Percentiles rank a stretch among this genome's conserved stretches.
These are phyloP conservation scores for Harpagus bidentatus DNA, from an alignment of 2,113 vertebrate genomes.

Conservation along the genomic window DNA sequence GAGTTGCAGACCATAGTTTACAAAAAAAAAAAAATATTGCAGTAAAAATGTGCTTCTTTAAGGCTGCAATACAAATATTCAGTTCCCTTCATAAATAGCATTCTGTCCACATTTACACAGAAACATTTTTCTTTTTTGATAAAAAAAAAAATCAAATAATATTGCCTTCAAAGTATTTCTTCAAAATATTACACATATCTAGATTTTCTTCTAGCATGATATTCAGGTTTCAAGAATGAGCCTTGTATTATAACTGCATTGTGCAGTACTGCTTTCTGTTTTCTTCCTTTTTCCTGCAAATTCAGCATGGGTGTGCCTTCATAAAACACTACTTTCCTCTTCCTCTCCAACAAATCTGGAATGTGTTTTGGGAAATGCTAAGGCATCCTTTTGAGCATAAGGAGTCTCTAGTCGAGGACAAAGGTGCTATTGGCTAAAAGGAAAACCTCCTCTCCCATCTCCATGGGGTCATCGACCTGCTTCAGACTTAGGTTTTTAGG, in stretches of 20 bases:
- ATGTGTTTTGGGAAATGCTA: slow-evolving; percentile 49
- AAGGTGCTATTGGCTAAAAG: not conserved
- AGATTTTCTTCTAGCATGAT: slow-evolving; percentile 83
- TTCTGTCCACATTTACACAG: slow-evolving; percentile 67
- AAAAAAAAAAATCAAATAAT: slow-evolving; percentile 65
- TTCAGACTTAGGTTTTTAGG: not conserved
- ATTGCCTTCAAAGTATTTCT: slow-evolving; percentile 80
- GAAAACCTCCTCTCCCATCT: not conserved
- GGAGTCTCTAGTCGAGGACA: not conserved
- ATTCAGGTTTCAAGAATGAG: slow-evolving; percentile 82
- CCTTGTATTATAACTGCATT: slow-evolving; percentile 75
- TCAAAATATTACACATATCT: slow-evolving; percentile 76
- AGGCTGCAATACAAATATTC: slow-evolving; percentile 79
- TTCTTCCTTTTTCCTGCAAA: slow-evolving; percentile 67
- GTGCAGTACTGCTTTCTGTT: slow-evolving; percentile 70
- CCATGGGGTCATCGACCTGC: not conserved
- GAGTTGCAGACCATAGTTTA: slow-evolving; percentile 79
- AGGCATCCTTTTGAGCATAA: slow-evolving; percentile 40
- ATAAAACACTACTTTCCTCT: slow-evolving; percentile 65
- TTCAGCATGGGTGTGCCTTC: slow-evolving; percentile 85
- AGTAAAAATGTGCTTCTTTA: slow-evolving; percentile 80
- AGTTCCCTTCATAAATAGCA: slow-evolving; percentile 69
- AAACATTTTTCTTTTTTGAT: slow-evolving; percentile 67
- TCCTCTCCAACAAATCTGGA: slow-evolving; percentile 50
- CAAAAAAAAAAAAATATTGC: slow-evolving; percentile 79